A percentile compares a stretch with the other conserved stretches of the same genome.
phyloP scores from a whole-genome alignment of 1,140 invertebrate species.

The Wiebesia pumilae region DNA sequence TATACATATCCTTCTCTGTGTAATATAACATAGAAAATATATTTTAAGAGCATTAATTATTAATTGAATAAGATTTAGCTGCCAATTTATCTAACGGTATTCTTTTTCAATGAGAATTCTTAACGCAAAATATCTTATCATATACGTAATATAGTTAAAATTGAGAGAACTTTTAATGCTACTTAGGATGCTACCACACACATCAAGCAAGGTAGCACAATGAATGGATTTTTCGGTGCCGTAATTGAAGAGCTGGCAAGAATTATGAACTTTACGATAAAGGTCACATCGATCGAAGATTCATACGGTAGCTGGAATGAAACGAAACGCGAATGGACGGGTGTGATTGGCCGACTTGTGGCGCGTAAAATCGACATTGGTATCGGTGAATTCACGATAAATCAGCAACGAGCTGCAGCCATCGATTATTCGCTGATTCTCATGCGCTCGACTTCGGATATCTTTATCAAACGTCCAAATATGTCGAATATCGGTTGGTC shows the following conservation, averaged over 20 bases:
- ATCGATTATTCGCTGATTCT: constrained; percentile 64
- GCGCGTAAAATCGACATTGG: constrained; percentile 57
- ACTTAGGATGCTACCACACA: not conserved
- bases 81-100: too few species aligned
- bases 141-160: not conserved
- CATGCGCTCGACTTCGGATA: constrained; percentile 50
- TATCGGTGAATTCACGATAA: constrained; percentile 62
- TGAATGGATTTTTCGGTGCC: constrained; percentile 51
- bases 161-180: not conserved
- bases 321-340: constrained; percentile 56
- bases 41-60: too few species aligned
- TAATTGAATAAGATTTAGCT: too few species aligned
- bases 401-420: constrained; percentile 42
- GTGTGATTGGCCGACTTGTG: constrained; percentile 59
- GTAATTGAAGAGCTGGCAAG: constrained; percentile 57
- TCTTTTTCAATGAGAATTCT: too few species aligned
- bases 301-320: constrained; percentile 57
- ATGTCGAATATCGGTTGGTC: constrained; percentile 57
- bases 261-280: constrained; percentile 60
- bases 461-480: constrained; percentile 59
- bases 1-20: too few species aligned
- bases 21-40: too few species aligned
- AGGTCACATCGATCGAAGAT: constrained; percentile 4
- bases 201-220: not conserved
- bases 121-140: not conserved